A percentile compares a stretch with the other conserved stretches of the same genome.
Conservation (phyloP, 2,113 vertebrate genomes). For the Sciurus niger region DNA sequence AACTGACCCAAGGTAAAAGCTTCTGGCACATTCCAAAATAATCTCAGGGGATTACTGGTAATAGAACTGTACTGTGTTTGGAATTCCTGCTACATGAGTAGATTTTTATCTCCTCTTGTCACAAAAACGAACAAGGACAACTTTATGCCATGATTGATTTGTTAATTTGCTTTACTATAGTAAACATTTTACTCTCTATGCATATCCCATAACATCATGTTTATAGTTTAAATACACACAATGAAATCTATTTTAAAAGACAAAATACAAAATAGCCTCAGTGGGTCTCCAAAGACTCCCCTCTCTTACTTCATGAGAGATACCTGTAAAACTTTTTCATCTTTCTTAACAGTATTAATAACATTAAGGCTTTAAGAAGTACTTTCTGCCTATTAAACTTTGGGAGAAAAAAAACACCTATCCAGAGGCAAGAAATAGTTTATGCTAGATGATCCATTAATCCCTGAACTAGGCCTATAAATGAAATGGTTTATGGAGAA, state of each 20-base stretch:
- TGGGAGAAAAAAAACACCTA: constrained; percentile 46
- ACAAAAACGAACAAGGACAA: not conserved
- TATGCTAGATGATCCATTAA: constrained; percentile 77
- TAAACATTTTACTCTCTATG: not conserved
- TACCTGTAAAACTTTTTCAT: constrained; percentile 25
- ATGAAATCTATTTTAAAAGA: not conserved
- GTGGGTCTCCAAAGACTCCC: not conserved
- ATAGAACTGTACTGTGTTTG: not conserved
- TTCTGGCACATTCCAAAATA: not conserved
- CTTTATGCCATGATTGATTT: not conserved
- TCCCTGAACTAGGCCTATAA: constrained; percentile 74
- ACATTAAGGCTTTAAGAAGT: constrained; percentile 55
- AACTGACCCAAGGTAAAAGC: not conserved
- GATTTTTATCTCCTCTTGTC: not conserved
- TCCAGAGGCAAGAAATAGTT: constrained; percentile 68
- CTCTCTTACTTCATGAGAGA: constrained; percentile 24
- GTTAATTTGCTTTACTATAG: not conserved
- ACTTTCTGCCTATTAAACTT: constrained; percentile 63
- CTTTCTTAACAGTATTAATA: constrained; percentile 61
- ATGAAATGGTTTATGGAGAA: constrained; percentile 76
- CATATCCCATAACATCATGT: not conserved
- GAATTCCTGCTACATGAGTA: not conserved
- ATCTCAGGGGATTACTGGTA: not conserved
- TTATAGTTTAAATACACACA: not conserved
- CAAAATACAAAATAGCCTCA: not conserved